Evolutionary conservation across 2,888 invertebrate genomes (phyloP).

Genomic region (Heliconius charithonia): DNA sequence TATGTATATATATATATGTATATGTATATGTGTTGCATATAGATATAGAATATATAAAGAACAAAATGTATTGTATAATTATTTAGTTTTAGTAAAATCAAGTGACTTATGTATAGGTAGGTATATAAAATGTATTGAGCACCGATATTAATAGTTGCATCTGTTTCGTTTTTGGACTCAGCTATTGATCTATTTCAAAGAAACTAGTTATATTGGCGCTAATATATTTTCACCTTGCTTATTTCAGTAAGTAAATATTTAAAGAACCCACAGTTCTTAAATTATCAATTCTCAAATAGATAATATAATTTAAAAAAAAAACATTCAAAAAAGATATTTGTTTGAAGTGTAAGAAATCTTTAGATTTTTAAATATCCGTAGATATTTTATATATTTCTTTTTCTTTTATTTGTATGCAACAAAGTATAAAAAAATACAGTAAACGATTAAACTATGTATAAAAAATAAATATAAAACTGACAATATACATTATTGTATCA

Average conservation of each 20-base stretch:
- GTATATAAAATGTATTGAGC: constrained; percentile 12
- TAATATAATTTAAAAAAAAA: too few species aligned
- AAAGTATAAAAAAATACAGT: too few species aligned
- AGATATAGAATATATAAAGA: too few species aligned
- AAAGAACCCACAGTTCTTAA: background rate
- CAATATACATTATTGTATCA: background rate
- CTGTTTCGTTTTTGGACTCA: constrained; percentile 37
- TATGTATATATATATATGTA: too few species aligned
- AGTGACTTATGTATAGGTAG: background rate
- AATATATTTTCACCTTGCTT: constrained; percentile 25
- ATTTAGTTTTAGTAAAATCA: constrained; percentile 23
- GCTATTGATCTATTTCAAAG: constrained; percentile 42
- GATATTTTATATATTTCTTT: too few species aligned
- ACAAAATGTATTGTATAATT: background rate
- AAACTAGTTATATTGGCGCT: constrained; percentile 22
- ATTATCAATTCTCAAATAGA: too few species aligned
- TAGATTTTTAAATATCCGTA: too few species aligned
- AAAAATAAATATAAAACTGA: constrained; percentile 22
- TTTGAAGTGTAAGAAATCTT: too few species aligned
- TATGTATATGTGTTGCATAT: too few species aligned
- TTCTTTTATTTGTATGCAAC: background rate
- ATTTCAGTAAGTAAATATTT: constrained; percentile 39
- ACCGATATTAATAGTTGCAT: constrained; percentile 39
- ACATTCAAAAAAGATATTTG: too few species aligned
- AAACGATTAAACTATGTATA: too few species aligned